Conservation (phyloP, 2,113 vertebrate species). For the Xiphias gladius region DNA sequence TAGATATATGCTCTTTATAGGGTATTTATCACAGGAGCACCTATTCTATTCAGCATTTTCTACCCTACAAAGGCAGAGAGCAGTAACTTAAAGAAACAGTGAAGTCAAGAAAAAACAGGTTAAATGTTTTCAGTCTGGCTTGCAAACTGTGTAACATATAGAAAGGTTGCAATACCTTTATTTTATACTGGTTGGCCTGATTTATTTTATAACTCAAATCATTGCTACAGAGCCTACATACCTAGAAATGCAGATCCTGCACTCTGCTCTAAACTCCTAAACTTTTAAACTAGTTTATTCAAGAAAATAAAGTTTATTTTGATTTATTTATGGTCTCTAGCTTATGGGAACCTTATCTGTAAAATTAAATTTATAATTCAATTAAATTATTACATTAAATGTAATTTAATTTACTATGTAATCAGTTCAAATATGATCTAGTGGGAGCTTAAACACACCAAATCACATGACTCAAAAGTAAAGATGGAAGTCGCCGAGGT, state of each 20-base stretch:
- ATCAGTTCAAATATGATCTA: neutral
- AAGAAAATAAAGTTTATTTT: neutral
- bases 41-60: neutral
- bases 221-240: neutral
- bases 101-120: neutral
- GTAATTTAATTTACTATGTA: neutral
- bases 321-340: neutral
- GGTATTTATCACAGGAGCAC: constrained; percentile 24
- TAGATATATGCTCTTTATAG: neutral
- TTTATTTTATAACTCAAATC: neutral
- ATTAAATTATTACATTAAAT: neutral
- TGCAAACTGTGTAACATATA: neutral
- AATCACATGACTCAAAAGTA: neutral
- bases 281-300: neutral
- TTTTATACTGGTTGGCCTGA: neutral
- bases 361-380: neutral
- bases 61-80: constrained; percentile 15
- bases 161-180: neutral
- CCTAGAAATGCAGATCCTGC: neutral
- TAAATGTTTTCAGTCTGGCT: neutral
- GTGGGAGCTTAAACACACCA: neutral
- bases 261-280: too few relatives aligned
- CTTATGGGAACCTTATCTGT: neutral
- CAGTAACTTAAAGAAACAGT: neutral
- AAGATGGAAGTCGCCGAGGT: neutral